Evolutionary conservation across 1,140 invertebrate species (phyloP).

Genomic region (Hylaeus volcanicus): DNA sequence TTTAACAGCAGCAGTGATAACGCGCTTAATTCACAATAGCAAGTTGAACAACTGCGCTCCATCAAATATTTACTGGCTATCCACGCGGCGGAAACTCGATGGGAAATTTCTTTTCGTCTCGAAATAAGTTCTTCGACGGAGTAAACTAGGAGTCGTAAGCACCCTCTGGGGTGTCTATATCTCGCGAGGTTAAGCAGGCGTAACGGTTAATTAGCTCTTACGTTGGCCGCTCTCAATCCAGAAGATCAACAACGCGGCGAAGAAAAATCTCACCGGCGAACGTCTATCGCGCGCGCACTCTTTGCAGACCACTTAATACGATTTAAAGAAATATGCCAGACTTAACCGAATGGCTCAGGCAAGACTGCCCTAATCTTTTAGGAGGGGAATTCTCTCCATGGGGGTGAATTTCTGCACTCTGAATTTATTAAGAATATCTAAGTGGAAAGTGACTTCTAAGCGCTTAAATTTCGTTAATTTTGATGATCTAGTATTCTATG

Average conservation of each 20-base stretch:
- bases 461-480: too few species aligned
- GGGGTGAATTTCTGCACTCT: too few species aligned
- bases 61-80: constrained; percentile 27
- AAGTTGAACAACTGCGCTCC: background rate
- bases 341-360: background rate
- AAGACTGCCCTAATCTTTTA: too few species aligned
- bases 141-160: background rate
- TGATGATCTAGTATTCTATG: too few species aligned
- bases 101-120: constrained; percentile 8
- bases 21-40: background rate
- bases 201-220: constrained; percentile 37
- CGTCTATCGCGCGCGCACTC: background rate
- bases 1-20: background rate
- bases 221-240: constrained; percentile 5
- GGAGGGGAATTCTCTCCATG: too few species aligned
- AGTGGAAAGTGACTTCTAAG: too few species aligned
- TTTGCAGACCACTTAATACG: background rate
- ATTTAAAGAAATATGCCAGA: background rate
- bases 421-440: too few species aligned
- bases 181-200: constrained; percentile 34
- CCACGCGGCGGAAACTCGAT: background rate
- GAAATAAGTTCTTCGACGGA: constrained; percentile 1
- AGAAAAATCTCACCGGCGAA: constrained; percentile 17
- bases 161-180: constrained; percentile 18
- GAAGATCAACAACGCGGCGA: constrained; percentile 10